Conservation (phyloP, 2,888 invertebrate species). For the Drosophila multiciliata region DNA sequence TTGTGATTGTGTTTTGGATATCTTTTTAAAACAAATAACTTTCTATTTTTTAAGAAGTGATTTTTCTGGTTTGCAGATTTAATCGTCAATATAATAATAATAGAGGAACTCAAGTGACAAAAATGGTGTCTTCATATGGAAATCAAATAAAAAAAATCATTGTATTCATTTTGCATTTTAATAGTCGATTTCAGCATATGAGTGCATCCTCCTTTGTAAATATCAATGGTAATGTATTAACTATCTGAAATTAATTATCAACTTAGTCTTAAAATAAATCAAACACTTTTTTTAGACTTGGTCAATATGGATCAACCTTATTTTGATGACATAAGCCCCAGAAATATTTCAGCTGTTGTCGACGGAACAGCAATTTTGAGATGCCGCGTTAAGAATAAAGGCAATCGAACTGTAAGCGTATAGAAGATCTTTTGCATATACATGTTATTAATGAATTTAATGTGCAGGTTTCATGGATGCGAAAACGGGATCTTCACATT, state of each 20-base stretch:
- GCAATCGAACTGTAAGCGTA: conserved; percentile 92
- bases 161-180: conserved; percentile 67
- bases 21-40: background rate
- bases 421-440: background rate
- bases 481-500: conserved; percentile 89
- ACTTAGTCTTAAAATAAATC: background rate
- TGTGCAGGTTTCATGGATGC: conserved; percentile 84
- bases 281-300: conserved; percentile 39
- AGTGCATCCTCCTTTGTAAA: conserved; percentile 59
- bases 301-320: conserved; percentile 88
- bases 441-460: background rate
- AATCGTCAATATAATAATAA: background rate
- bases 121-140: conserved; percentile 23
- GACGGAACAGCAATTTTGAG: conserved; percentile 92
- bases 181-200: conserved; percentile 64
- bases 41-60: background rate
- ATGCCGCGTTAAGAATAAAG: conserved; percentile 94
- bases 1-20: background rate
- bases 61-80: conserved; percentile 1
- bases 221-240: conserved; percentile 59
- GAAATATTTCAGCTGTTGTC: conserved; percentile 93
- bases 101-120: background rate
- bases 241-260: background rate
- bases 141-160: conserved; percentile 63
- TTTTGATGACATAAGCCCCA: conserved; percentile 93